phyloP scores from a whole-genome alignment of 2,797 vertebrate species.

The Molossus molossus region DNA sequence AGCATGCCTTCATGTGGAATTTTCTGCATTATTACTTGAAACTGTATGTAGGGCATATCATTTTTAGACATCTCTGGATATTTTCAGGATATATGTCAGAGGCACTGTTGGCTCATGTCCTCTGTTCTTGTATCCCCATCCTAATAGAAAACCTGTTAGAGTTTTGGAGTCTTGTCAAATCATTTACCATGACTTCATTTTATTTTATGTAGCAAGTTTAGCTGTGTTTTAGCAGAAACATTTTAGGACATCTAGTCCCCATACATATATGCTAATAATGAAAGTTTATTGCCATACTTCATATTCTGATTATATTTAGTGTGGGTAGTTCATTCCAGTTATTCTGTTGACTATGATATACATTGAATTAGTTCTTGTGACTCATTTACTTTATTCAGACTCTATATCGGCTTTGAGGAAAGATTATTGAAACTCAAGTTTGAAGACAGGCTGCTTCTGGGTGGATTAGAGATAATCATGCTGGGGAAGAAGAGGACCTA shows the following conservation, averaged over 20 bases:
- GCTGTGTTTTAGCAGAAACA: background rate
- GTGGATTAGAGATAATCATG: background rate
- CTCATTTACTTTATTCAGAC: background rate
- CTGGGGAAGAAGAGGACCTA: background rate
- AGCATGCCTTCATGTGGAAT: background rate
- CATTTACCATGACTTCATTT: background rate
- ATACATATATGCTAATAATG: background rate
- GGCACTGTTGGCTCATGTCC: background rate
- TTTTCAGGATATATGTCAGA: background rate
- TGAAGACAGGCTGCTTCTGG: background rate
- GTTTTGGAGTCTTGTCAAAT: background rate
- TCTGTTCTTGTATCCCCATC: background rate
- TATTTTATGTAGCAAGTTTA: background rate
- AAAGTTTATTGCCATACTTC: background rate
- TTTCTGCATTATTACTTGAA: background rate
- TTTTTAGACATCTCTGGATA: background rate
- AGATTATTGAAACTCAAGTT: background rate
- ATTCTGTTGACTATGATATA: background rate
- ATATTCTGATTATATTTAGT: background rate
- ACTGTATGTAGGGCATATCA: background rate
- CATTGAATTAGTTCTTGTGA: background rate
- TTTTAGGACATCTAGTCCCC: background rate
- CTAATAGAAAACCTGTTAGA: background rate
- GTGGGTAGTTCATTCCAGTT: background rate
- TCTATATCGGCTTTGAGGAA: background rate